Base-by-base conservation (phyloP, 2,797 vertebrate genomes). In the Melanotaenia maccullochi region DNA sequence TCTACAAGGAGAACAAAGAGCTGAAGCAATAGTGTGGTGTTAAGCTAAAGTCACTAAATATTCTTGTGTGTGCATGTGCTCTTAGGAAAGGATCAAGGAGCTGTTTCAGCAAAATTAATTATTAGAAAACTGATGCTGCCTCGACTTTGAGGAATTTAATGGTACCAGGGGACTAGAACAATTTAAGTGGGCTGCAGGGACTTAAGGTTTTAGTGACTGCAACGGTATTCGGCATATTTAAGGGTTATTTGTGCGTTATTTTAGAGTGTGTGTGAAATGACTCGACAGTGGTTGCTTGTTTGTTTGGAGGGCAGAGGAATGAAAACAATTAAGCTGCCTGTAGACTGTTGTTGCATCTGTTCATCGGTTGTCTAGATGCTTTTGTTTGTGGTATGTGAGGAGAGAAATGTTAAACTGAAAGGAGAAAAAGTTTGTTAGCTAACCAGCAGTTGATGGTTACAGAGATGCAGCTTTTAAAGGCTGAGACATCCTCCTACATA, bases 281-380 rank as follows among this genome's bases (percentile, higher is more conserved):
- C 68, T 57, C 0, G 25, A 59, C 85, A 71, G 81, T 65, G 73
- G 82, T 73, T 62, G 33, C 60, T 79, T 88, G 90, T 90, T 91
- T 91, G 82, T 87, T 90, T 79, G 76, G 77, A 78, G 36, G 75
- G 32, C n/a, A 9, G 36, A 79, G 85, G 76, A 87, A 89, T 82
- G 84, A 81, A 38, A 60, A 83, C 64, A 78, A 79, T 87, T 85
- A 65, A 62, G 14, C 47, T 76, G 55, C 68, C 64, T 4, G 59
- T 56, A 65, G 65, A 78, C 68, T 77, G 67, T 80, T 85, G 81
- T 68, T 58, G 74, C 78, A 74, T 88, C 77, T 78, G 79, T 76
- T 73, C 64, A 16, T 82, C 68, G 24, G 56, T 67, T 3, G 25
- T 52, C 60, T 49, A 38, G 77, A 65, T 56, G 76, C 68, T 58